Conservation (phyloP, 2,113 vertebrate genomes). For the Bucco capensis region DNA sequence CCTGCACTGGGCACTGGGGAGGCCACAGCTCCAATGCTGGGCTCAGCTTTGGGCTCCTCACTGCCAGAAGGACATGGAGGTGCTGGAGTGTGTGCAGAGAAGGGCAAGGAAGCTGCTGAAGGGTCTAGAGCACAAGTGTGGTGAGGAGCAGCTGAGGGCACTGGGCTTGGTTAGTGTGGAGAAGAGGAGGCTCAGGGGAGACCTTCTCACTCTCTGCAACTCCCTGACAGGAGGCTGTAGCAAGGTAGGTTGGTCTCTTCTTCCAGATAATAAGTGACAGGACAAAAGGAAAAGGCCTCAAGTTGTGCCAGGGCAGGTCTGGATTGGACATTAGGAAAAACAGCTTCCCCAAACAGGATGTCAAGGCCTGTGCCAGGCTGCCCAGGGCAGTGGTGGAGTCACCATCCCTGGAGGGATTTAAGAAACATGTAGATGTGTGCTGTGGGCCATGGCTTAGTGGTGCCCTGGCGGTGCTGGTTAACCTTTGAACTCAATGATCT, state of each 20-base stretch:
- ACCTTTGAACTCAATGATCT: neutral
- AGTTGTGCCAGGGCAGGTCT: no score
- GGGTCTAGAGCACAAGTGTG: neutral
- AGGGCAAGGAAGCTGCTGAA: neutral
- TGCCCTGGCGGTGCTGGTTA: neutral
- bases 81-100: neutral
- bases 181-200: no score
- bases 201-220: no score
- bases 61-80: neutral
- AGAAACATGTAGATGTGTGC: neutral
- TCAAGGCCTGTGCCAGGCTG: neutral
- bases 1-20: no score
- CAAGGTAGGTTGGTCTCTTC: no score
- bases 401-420: neutral
- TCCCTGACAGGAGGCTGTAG: no score
- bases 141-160: no score
- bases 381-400: neutral
- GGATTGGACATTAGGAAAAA: no score
- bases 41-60: neutral
- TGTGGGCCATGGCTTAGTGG: neutral
- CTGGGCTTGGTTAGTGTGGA: no score
- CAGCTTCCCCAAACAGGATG: neutral
- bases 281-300: no score
- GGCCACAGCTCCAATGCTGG: neutral
- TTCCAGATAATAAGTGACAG: no score